These are phyloP conservation scores for Cephalopholis sonnerati DNA, from an alignment of 2,113 vertebrate genomes.

Conservation along the genomic window DNA sequence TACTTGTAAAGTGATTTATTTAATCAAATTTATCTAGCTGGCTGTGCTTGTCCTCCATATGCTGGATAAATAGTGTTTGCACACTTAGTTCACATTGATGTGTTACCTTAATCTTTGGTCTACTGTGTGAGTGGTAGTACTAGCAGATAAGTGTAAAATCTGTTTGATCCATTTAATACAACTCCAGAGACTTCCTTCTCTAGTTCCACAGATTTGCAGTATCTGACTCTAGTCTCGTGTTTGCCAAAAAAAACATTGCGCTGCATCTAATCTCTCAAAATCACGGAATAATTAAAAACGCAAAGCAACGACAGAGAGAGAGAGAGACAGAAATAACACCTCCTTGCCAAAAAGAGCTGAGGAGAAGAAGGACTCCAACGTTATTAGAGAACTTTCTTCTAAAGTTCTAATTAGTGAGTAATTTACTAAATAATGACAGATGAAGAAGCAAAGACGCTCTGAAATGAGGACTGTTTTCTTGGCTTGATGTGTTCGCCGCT, in stretches of 20 bases:
- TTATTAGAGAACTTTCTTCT: constrained; percentile 6
- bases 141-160: background rate
- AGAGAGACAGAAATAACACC: constrained; percentile 23
- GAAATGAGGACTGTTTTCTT: constrained; percentile 48
- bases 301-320: constrained; percentile 7
- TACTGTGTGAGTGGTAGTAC: background rate
- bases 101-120: background rate
- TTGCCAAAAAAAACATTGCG: constrained; percentile 25
- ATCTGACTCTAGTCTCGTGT: constrained; percentile 19
- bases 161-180: background rate
- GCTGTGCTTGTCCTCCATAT: background rate
- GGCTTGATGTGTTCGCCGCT: constrained; percentile 33
- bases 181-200: background rate
- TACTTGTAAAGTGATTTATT: background rate
- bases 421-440: constrained; percentile 71
- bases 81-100: background rate
- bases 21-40: background rate
- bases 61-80: background rate
- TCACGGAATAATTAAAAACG: constrained; percentile 55
- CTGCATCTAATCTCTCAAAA: constrained; percentile 40
- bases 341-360: constrained; percentile 1
- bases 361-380: constrained; percentile 2
- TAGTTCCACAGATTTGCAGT: constrained; percentile 7
- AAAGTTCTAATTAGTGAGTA: constrained; percentile 64
- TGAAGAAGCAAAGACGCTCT: constrained; percentile 46